phyloP scores from a whole-genome alignment of 2,888 invertebrate genomes.

The Morpho deidamia region DNA sequence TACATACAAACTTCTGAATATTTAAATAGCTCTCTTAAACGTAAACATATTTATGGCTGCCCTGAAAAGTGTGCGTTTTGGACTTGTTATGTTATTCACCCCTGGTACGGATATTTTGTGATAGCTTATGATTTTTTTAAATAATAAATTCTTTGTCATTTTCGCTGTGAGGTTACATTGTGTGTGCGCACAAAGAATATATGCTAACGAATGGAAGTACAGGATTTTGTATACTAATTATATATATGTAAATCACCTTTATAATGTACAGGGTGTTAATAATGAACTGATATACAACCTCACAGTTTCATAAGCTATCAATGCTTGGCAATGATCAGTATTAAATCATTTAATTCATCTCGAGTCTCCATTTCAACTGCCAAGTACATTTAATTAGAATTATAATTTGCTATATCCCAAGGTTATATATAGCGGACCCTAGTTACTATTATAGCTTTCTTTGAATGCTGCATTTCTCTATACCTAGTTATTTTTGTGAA shows the following conservation, averaged over 20 bases:
- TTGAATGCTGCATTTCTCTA: conserved; percentile 71
- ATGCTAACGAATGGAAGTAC: conserved; percentile 6
- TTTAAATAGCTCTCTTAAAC: too few relatives aligned
- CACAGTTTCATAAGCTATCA: conserved; percentile 37
- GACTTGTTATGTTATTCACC: too few relatives aligned
- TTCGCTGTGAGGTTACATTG: conserved; percentile 13
- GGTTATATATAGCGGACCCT: conserved; percentile 43
- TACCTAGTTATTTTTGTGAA: conserved; percentile 63
- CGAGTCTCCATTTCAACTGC: conserved; percentile 38
- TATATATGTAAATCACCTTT: conserved; percentile 9
- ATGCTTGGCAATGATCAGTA: conserved; percentile 68
- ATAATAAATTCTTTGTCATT: conserved; percentile 10
- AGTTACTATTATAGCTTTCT: conserved; percentile 57
- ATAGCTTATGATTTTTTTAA: conserved; percentile 21
- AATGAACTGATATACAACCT: conserved; percentile 4
- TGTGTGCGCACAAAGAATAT: conserved; percentile 14
- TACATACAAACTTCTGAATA: too few relatives aligned
- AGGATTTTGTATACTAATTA: conserved; percentile 18
- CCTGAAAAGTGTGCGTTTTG: not conserved
- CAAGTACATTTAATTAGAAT: conserved; percentile 46
- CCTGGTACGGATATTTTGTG: conserved; percentile 16
- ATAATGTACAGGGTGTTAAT: conserved; percentile 16
- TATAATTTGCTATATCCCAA: conserved; percentile 36
- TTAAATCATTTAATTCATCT: conserved; percentile 42
- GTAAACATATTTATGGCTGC: too few relatives aligned